Evolutionary conservation across 2,113 vertebrate species (phyloP).

Genomic region (Phrynosoma blainvillii): DNA sequence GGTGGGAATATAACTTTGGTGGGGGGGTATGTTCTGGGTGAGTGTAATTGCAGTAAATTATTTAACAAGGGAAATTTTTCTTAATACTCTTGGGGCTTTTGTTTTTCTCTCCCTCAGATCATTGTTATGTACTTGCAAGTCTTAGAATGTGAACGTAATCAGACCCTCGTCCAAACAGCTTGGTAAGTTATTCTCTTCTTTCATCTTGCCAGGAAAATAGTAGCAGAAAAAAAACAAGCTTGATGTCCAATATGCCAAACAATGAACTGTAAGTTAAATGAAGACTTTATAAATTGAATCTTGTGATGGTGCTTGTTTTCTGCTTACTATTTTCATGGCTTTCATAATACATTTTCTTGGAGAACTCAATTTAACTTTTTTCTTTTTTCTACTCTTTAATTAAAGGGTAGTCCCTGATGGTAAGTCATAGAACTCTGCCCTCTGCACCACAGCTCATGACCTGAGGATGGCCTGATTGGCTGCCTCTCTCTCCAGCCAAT

Average conservation of each 20-base stretch:
- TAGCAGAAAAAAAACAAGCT: conserved; percentile 85
- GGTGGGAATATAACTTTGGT: rapidly evolving
- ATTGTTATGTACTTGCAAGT: conserved; percentile 99
- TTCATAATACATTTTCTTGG: conserved; percentile 73
- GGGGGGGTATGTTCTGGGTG: neutral
- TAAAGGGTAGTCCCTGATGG: conserved; percentile 99
- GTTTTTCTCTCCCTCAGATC: conserved; percentile 81
- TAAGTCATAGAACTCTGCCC: conserved; percentile 99
- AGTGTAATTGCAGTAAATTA: neutral
- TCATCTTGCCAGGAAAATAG: conserved; percentile 83
- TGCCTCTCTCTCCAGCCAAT: conserved; percentile 98
- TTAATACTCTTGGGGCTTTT: conserved; percentile 3
- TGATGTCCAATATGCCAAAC: conserved; percentile 74
- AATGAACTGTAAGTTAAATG: conserved; percentile 70
- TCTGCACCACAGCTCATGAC: conserved; percentile 98
- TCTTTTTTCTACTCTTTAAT: conserved; percentile 99
- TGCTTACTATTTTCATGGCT: conserved; percentile 89
- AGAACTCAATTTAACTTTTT: conserved; percentile 99
- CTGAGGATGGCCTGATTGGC: conserved; percentile 99
- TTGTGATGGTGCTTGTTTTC: conserved; percentile 77
- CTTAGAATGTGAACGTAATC: conserved; percentile 98
- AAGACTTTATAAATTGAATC: neutral
- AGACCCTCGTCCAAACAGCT: conserved; percentile 98
- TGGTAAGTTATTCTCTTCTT: conserved; percentile 87
- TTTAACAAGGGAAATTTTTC: neutral